phyloP scores from a whole-genome alignment of 2,113 vertebrate species.

The Crocuta crocuta region DNA sequence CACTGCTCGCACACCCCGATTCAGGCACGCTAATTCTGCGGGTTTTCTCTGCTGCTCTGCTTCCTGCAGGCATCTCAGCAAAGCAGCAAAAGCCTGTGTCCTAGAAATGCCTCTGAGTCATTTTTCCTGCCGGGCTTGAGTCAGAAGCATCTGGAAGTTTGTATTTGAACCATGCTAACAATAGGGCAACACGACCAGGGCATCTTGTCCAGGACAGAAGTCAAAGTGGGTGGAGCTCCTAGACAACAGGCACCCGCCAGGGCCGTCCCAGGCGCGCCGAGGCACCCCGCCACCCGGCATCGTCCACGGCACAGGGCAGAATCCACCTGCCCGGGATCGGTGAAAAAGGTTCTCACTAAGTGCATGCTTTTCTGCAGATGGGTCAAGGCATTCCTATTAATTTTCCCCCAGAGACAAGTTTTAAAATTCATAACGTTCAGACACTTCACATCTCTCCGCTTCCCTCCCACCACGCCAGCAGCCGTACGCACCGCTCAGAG shows the following conservation, averaged over 20 bases:
- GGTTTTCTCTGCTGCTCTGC: not conserved
- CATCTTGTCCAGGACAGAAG: not conserved
- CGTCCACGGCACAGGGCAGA: rapidly evolving
- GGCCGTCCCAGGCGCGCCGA: rapidly evolving
- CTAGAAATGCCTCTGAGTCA: slow-evolving; percentile 21
- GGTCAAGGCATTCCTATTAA: not conserved
- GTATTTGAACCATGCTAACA: not conserved
- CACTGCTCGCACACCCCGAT: rapidly evolving
- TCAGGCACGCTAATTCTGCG: not conserved
- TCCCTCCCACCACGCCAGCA: not conserved
- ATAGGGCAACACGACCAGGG: not conserved
- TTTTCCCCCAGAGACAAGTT: not conserved
- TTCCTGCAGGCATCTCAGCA: not conserved
- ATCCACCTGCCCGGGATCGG: rapidly evolving
- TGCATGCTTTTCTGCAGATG: not conserved
- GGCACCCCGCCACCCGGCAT: rapidly evolving
- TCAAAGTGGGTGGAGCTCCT: not conserved
- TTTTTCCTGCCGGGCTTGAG: not conserved
- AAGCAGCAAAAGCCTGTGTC: not conserved
- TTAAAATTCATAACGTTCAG: not conserved
- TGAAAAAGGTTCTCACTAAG: not conserved
- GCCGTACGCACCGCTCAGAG: not conserved
- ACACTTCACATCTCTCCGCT: not conserved
- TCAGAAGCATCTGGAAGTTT: not conserved
- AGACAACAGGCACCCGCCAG: rapidly evolving